A percentile compares a stretch with the other conserved stretches of the same genome.
Evolutionary conservation across 2,113 vertebrate genomes (phyloP).

Genomic region (Oenanthe melanoleuca): DNA sequence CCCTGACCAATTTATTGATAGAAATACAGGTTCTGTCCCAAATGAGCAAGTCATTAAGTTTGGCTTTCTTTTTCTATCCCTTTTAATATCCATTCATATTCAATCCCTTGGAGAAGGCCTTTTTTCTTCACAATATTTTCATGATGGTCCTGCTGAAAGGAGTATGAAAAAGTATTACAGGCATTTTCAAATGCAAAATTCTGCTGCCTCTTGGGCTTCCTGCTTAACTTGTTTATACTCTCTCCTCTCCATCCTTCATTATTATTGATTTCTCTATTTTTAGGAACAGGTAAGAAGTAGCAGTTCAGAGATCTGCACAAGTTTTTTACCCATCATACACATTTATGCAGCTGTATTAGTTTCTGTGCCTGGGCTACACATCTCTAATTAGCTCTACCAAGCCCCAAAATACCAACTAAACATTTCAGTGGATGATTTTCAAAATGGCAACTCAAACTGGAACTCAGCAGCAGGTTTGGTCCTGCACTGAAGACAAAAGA

Average conservation of each 20-base stretch:
- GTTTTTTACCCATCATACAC: background rate
- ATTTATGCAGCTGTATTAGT: background rate
- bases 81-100: background rate
- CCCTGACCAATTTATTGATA: background rate
- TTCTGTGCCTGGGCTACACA: background rate
- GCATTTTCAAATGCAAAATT: background rate
- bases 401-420: background rate
- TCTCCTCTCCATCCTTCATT: background rate
- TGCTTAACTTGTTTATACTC: background rate
- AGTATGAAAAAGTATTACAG: background rate
- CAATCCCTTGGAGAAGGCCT: background rate
- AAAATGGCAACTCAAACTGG: background rate
- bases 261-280: background rate
- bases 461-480: background rate
- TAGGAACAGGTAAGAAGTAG: background rate
- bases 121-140: background rate
- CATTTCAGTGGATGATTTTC: background rate
- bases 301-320: background rate
- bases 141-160: background rate
- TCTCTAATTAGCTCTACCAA: background rate
- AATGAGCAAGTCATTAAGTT: background rate
- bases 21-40: background rate
- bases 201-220: background rate
- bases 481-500: background rate
- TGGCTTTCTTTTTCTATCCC: rapidly evolving